Percentiles rank a stretch among this genome's conserved stretches.
These are phyloP conservation scores for Microcebus ravelobensis DNA, from an alignment of 2,113 vertebrate species.

Conservation along the genomic window DNA sequence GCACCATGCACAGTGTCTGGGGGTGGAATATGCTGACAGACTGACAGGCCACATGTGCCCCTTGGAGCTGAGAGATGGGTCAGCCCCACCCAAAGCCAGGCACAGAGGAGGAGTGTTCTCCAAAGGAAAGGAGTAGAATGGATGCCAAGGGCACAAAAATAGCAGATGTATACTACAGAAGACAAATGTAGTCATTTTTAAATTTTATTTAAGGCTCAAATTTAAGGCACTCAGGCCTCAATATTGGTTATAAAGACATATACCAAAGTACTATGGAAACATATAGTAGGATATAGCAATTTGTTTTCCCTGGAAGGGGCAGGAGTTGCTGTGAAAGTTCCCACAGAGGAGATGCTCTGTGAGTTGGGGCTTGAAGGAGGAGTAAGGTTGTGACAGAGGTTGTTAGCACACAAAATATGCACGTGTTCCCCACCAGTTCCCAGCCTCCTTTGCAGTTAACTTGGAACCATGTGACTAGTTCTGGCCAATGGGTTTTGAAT, in stretches of 20 bases:
- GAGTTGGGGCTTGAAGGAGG: neutral
- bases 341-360: neutral
- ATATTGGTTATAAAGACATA: neutral
- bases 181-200: neutral
- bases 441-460: neutral
- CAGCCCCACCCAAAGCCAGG: neutral
- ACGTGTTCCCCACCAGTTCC: neutral
- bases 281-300: neutral
- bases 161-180: neutral
- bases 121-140: neutral
- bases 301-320: neutral
- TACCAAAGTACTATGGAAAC: neutral
- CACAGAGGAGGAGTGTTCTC: neutral
- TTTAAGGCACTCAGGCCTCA: neutral
- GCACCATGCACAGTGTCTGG: neutral
- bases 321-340: accelerated
- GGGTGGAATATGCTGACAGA: neutral
- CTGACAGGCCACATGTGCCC: neutral
- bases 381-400: neutral
- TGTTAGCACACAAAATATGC: neutral
- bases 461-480: neutral
- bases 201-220: neutral
- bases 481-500: neutral
- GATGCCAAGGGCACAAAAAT: neutral
- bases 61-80: neutral